phyloP scores from a whole-genome alignment of 53 echinoderm and acorn worm species.

The Hippasteria phrygiana region DNA sequence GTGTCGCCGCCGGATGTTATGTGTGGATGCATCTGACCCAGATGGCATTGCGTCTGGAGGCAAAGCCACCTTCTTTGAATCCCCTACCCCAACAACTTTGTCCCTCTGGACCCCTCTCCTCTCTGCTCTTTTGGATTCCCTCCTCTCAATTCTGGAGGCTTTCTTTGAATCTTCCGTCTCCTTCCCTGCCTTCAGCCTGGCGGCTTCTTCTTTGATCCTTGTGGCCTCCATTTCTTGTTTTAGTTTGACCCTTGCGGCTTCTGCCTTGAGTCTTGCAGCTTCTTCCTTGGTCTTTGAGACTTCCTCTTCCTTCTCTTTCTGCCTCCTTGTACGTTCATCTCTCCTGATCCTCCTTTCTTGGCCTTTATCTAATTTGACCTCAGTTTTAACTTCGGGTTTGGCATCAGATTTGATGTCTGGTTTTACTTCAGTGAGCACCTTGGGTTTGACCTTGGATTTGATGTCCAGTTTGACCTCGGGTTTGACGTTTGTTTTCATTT shows the following conservation, averaged over 20 bases:
- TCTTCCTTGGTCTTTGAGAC: conserved; percentile 37
- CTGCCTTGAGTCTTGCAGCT: conserved; percentile 40
- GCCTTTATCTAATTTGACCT: conserved; percentile 44
- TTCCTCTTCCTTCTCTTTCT: conserved; percentile 44
- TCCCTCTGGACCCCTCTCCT: conserved; percentile 27
- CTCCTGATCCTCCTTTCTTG: conserved; percentile 34
- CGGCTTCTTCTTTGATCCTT: conserved; percentile 39
- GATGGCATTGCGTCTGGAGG: not conserved
- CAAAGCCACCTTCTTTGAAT: not conserved
- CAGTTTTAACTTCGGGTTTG: conserved; percentile 11
- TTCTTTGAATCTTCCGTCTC: conserved; percentile 55
- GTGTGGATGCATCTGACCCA: not conserved
- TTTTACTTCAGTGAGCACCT: not conserved
- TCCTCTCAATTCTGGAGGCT: conserved; percentile 41
- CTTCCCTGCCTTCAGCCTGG: conserved; percentile 47
- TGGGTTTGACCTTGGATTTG: conserved; percentile 8
- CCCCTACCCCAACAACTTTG: not conserved
- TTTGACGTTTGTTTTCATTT: conserved; percentile 59
- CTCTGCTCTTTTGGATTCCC: conserved; percentile 55
- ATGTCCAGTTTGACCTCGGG: conserved; percentile 32
- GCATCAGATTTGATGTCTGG: not conserved
- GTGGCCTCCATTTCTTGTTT: conserved; percentile 26
- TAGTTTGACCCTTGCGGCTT: conserved; percentile 54
- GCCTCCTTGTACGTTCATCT: conserved; percentile 52
- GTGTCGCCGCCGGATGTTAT: conserved; percentile 14